Evolutionary conservation across 2,113 vertebrate species (phyloP).

Genomic region (Corydoras maculifer): DNA sequence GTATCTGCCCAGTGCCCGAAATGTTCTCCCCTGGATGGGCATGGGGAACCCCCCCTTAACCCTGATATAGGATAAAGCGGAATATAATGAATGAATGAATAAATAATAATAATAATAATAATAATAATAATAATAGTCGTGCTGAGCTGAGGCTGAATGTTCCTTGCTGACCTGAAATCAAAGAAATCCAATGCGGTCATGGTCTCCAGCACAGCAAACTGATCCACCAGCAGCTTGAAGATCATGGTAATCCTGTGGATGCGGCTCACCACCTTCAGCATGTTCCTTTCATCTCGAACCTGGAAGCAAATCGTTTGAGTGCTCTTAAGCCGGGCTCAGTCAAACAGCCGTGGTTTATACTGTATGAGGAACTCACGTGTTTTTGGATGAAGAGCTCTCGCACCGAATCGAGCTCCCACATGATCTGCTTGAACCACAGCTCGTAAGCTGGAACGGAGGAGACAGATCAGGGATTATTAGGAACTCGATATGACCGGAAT

Average conservation of each 20-base stretch:
- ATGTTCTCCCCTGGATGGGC: no score
- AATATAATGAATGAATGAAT: no score
- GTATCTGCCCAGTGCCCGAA: no score
- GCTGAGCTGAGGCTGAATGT: not conserved
- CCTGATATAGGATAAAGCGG: no score
- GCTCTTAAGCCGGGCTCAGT: not conserved
- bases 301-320: slow-evolving; percentile 42
- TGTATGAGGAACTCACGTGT: slow-evolving; percentile 71
- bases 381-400: slow-evolving; percentile 84
- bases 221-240: slow-evolving; percentile 82
- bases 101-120: no score
- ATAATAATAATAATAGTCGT: no score
- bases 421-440: slow-evolving; percentile 97
- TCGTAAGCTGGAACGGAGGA: slow-evolving; percentile 75
- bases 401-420: slow-evolving; percentile 95
- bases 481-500: not conserved
- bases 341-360: not conserved
- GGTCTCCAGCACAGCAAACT: slow-evolving; percentile 88
- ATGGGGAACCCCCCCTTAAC: no score
- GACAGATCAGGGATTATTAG: not conserved
- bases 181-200: slow-evolving; percentile 96
- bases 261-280: slow-evolving; percentile 89
- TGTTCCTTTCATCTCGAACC: slow-evolving; percentile 92
- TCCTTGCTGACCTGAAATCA: slow-evolving; percentile 78
- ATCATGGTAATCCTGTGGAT: slow-evolving; percentile 87